Base-by-base conservation (phyloP, 2,888 invertebrate genomes). In the Oscheius sp. region DNA sequence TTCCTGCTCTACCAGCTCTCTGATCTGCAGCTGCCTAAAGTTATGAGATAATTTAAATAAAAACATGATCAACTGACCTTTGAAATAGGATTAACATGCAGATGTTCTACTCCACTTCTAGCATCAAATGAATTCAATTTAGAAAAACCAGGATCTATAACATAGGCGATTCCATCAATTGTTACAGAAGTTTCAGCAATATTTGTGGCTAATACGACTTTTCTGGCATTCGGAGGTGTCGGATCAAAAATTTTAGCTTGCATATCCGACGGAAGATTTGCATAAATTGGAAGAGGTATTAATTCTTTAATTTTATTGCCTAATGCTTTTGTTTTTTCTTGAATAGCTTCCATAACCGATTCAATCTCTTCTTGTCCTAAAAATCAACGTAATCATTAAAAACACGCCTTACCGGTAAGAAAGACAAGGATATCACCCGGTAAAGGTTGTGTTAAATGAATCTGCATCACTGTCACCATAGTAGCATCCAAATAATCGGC, bases 101-200 rank as follows among this genome's bases (percentile, higher is more conserved):
- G 91, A 83, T 96, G 96, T 89, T 99, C 98, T 95, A 99, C 98
- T 27, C 98, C 98, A 0, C 96, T 96, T 82, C 95, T 92, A 0
- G 98, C 96, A 90, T 98, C 92, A 88, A 96, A 99, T 90, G 96
- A 96, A 89, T 98, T 98, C 90, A 98, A 97, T 89, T 99, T 99
- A 59, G 95, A 95, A 91, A 97, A 99, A 0, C 99, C 99, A n/a
- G 98, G 96, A 91, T 99, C 99, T 81, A 99, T 96, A 0, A 99
- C 99, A 90, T 96, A 99, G 76, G 95, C 93, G 79, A 99, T 99
- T 86, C 98, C 98, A 89, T 99, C 98, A 83, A 99, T 99, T 0
- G 99, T 99, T 43, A 99, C 91, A 1, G 98, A 98, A 0, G 99
- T 99, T 91, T 99, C 99, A 0, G 99, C 99, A 87, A 99, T 99